Conservation (phyloP, 2,797 vertebrate genomes). For the Ispidina lecontei region DNA sequence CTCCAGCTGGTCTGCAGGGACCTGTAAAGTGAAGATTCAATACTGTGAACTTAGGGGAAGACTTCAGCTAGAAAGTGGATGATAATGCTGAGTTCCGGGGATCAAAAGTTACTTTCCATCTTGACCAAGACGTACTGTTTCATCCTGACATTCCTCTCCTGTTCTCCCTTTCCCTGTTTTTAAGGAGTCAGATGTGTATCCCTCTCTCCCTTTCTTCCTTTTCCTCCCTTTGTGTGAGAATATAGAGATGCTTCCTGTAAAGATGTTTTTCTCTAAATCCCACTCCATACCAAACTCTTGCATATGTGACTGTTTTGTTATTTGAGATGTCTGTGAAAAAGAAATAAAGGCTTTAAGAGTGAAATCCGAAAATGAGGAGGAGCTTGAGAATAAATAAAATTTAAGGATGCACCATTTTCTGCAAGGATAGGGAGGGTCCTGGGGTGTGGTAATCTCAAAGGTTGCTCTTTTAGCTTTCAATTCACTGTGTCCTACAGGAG, state of each 20-base stretch:
- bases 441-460: neutral
- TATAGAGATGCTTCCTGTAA: conserved; percentile 47
- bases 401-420: conserved; percentile 37
- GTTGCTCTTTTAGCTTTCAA: conserved; percentile 5
- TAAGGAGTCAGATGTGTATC: neutral
- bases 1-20: neutral
- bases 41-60: neutral
- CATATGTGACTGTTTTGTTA: conserved; percentile 73
- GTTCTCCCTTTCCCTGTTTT: neutral
- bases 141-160: neutral
- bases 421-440: neutral
- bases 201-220: neutral
- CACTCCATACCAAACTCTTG: conserved; percentile 33
- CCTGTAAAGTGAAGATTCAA: neutral
- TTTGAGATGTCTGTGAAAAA: conserved; percentile 76
- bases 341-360: conserved; percentile 67
- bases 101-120: neutral
- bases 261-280: conserved; percentile 30
- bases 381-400: conserved; percentile 14
- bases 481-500: conserved; percentile 5
- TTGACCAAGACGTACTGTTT: neutral
- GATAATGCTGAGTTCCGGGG: neutral
- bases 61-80: neutral
- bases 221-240: conserved; percentile 22
- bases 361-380: conserved; percentile 34